Evolutionary conservation across 2,888 invertebrate species (phyloP).

Genomic region (Acronicta aceris): DNA sequence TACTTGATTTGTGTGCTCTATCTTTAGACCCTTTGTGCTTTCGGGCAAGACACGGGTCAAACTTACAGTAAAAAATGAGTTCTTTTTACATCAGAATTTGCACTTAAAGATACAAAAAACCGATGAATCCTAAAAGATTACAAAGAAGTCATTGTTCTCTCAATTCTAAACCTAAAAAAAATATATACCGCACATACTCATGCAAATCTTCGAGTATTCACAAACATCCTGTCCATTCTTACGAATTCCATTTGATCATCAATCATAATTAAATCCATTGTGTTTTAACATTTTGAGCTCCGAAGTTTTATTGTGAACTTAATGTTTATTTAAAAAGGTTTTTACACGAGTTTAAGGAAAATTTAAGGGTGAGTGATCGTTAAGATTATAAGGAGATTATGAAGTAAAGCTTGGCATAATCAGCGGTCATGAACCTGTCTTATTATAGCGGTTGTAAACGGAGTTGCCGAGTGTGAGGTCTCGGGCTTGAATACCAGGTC

Average conservation of each 20-base stretch:
- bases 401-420: no score
- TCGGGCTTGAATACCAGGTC: no score
- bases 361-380: background rate
- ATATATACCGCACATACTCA: background rate
- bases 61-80: no score
- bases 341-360: background rate
- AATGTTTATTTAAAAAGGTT: background rate
- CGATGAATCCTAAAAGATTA: background rate
- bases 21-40: no score
- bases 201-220: background rate
- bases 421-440: no score
- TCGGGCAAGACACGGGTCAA: no score
- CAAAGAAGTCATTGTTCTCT: constrained; percentile 9
- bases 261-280: background rate
- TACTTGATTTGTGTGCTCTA: no score
- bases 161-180: background rate
- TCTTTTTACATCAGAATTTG: background rate
- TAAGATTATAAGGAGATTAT: no score
- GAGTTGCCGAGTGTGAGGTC: no score
- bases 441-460: no score
- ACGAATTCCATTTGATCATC: background rate
- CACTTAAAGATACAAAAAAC: no score
- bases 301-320: background rate
- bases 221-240: background rate
- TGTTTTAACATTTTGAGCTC: background rate